Evolutionary conservation across 2,888 invertebrate genomes (phyloP).

Genomic region (Hecatera dysodea): DNA sequence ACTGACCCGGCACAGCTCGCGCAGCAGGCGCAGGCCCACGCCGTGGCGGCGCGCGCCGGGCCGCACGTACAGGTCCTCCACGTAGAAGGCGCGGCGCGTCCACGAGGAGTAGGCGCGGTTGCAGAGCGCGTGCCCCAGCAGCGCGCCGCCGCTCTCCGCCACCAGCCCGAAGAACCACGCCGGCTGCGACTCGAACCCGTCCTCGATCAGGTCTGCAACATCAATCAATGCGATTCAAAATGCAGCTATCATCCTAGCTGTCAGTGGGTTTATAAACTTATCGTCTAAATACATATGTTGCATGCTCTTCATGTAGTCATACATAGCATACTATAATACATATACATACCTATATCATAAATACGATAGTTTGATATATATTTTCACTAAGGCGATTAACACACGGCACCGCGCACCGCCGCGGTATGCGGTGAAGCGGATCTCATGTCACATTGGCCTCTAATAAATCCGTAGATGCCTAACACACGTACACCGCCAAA

Average conservation of each 20-base stretch:
- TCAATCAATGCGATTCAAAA: neutral
- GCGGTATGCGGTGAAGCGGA: no score
- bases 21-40: conserved; percentile 92
- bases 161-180: conserved; percentile 92
- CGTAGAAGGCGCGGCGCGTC: conserved; percentile 94
- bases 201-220: conserved; percentile 90
- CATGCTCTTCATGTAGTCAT: no score
- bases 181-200: conserved; percentile 92
- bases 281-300: neutral
- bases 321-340: no score
- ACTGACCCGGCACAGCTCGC: conserved; percentile 73
- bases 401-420: no score
- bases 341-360: no score
- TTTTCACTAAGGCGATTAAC: no score
- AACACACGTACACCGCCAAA: no score
- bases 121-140: conserved; percentile 95
- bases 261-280: neutral
- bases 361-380: no score
- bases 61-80: conserved; percentile 96
- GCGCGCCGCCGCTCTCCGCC: conserved; percentile 86
- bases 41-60: conserved; percentile 91
- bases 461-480: no score
- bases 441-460: no score
- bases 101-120: conserved; percentile 96
- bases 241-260: neutral